Base-by-base conservation (phyloP, 2,888 invertebrate genomes). In the Sthenelais limicola region DNA sequence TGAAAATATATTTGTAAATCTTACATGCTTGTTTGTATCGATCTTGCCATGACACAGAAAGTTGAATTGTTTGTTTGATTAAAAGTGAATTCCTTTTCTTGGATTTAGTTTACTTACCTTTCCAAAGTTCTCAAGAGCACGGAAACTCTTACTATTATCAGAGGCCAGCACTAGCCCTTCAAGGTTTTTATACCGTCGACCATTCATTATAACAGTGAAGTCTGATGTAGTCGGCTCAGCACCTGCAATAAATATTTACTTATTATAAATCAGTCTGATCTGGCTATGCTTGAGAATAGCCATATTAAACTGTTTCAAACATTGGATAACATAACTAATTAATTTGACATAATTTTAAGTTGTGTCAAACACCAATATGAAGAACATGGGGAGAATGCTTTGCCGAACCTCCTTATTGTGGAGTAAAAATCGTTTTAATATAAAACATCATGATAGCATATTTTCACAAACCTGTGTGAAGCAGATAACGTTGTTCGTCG, bases 81-180 rank as follows among this genome's bases (percentile, higher is more conserved):
- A n/a, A n/a, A n/a, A n/a, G n/a, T n/a, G n/a, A n/a, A n/a, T n/a
- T n/a, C n/a, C n/a, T n/a, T n/a, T n/a, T 48, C 3, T 43, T 43
- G 43, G 9, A 52, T 15, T 52, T 18, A 7, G 28, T 4, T 24
- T 12, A 12, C 68, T 52, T 68, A 95, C 96, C 90, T 96, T 94
- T 18, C 97, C 97, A 87, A 97, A 97, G 89, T 96, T 96, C 87
- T 97, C 97, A 70, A 97, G 90, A 3, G 96, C 95, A 1, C 95
- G 93, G 89, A 97, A 97, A 28, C 95, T 94, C 91, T 94, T 95
- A 26, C 49, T 75, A 30, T 71, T 72, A 85, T 97, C 96, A 28
- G 96, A 95, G n/a, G 96, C 95, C 79, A 97, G 89, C 88, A 97
- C 96, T 24, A 96, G 95, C 28, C 97, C 97, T 84, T 96, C 96